These are phyloP conservation scores for Phacellophora camtschatica DNA, from an alignment of 30 jellyfish, hydroid and myxozoan genomes.

Conservation along the genomic window DNA sequence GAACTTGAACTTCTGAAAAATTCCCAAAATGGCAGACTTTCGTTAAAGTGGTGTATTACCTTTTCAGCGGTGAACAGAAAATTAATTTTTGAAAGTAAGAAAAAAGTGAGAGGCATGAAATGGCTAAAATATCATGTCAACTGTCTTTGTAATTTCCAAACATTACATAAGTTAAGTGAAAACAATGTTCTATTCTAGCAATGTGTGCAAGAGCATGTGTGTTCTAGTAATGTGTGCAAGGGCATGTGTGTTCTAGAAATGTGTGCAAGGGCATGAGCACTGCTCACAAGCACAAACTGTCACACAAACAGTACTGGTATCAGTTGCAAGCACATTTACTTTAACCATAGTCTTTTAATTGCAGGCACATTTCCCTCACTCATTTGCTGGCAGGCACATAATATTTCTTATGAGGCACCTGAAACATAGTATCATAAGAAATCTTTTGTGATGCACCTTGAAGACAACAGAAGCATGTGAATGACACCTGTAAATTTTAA, in stretches of 20 bases:
- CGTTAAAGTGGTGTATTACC: too few species aligned
- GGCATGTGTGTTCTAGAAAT: background rate
- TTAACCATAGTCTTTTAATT: background rate
- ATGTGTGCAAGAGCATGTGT: background rate
- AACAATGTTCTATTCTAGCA: background rate
- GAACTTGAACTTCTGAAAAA: too few species aligned
- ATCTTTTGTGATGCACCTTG: too few species aligned
- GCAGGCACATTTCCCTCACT: background rate
- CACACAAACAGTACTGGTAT: background rate
- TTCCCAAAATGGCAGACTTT: too few species aligned
- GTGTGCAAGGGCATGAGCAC: background rate
- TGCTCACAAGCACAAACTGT: background rate
- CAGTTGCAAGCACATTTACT: background rate
- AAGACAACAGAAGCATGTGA: too few species aligned
- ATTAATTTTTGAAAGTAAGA: too few species aligned
- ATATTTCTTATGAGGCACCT: background rate
- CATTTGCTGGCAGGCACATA: slow-evolving; percentile 7
- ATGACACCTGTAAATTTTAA: too few species aligned
- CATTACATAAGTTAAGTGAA: background rate
- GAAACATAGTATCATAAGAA: background rate
- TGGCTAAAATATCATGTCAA: too few species aligned
- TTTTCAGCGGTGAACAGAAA: too few species aligned
- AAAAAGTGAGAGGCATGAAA: too few species aligned
- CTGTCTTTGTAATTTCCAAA: too few species aligned
- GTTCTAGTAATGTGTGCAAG: background rate